A percentile compares a stretch with the other conserved stretches of the same genome.
Conservation (phyloP, 2,797 vertebrate genomes). For the Hybognathus amarus region DNA sequence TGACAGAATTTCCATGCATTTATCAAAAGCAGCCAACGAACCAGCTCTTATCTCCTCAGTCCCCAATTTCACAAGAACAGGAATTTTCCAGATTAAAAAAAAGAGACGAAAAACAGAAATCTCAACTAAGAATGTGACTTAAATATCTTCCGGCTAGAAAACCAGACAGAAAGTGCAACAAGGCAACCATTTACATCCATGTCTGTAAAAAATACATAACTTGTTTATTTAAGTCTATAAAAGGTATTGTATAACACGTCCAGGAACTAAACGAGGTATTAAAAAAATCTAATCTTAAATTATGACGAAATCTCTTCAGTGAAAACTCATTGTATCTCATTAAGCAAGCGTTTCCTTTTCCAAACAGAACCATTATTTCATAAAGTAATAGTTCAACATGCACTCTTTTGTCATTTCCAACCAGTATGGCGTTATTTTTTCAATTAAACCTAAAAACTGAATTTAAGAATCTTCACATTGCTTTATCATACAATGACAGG, state of each 20-base stretch:
- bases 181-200: not conserved
- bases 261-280: not conserved
- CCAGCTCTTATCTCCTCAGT: conserved; percentile 79
- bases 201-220: not conserved
- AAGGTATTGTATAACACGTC: not conserved
- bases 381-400: not conserved
- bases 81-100: conserved; percentile 80
- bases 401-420: not conserved
- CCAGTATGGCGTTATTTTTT: not conserved
- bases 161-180: not conserved
- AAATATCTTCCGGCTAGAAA: conserved; percentile 25
- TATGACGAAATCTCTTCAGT: not conserved
- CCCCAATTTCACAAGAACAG: conserved; percentile 83
- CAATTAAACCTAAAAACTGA: not conserved
- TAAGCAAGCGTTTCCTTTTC: not conserved
- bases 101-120: conserved; percentile 72
- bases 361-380: not conserved
- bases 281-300: conserved; percentile 4
- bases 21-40: conserved; percentile 81
- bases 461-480: not conserved
- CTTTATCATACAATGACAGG: not conserved
- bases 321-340: not conserved
- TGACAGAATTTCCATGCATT: conserved; percentile 86
- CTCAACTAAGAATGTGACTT: conserved; percentile 68
- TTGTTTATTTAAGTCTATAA: not conserved